Conservation (phyloP, 2,888 invertebrate genomes). For the Octodonta nipae region DNA sequence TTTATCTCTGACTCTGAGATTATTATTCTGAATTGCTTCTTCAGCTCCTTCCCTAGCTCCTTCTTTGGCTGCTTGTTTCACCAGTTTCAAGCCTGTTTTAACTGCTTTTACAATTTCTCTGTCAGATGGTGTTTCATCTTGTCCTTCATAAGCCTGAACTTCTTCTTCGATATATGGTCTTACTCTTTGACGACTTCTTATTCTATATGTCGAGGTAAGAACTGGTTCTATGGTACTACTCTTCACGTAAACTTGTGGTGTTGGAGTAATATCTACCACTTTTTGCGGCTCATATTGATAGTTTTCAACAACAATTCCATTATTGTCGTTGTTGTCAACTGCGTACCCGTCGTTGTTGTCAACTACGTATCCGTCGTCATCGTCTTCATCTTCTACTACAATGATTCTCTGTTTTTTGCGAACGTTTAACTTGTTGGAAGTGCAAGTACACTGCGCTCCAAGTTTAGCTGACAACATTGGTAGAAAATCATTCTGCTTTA, state of each 20-base stretch:
- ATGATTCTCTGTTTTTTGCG: slow-evolving; percentile 32
- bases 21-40: slow-evolving; percentile 27
- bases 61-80: slow-evolving; percentile 27
- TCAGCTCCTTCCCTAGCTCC: slow-evolving; percentile 30
- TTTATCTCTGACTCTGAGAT: slow-evolving; percentile 48
- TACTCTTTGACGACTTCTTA: slow-evolving; percentile 15
- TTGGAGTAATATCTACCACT: slow-evolving; percentile 22
- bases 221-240: slow-evolving; percentile 15
- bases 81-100: slow-evolving; percentile 24
- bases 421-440: slow-evolving; percentile 42
- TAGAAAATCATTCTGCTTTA: slow-evolving; percentile 58
- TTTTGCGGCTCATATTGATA: slow-evolving; percentile 24
- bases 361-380: slow-evolving; percentile 19
- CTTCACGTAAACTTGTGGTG: slow-evolving; percentile 17
- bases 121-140: slow-evolving; percentile 14
- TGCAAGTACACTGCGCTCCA: slow-evolving; percentile 60
- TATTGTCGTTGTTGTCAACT: slow-evolving; percentile 20
- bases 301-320: slow-evolving; percentile 22
- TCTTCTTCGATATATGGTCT: slow-evolving; percentile 14
- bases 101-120: slow-evolving; percentile 23
- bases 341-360: slow-evolving; percentile 17
- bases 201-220: slow-evolving; percentile 14
- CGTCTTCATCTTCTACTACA: slow-evolving; percentile 20
- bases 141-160: slow-evolving; percentile 10
- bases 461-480: slow-evolving; percentile 56